Evolutionary conservation across 2,113 vertebrate genomes (phyloP).

Genomic region (Beaufortia kweichowensis): DNA sequence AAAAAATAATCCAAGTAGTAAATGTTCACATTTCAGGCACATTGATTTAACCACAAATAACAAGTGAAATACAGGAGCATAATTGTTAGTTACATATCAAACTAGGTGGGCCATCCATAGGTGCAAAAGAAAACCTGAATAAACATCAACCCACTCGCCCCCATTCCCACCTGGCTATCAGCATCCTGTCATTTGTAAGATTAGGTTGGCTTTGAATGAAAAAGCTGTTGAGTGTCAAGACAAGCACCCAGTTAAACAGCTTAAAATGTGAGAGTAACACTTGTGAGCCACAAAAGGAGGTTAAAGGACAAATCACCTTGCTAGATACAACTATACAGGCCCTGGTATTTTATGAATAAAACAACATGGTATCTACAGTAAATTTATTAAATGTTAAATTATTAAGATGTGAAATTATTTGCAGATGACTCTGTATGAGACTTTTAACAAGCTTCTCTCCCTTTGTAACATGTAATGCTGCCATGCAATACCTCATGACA

Average conservation of each 20-base stretch:
- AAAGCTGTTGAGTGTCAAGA: constrained; percentile 44
- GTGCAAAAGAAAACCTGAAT: constrained; percentile 43
- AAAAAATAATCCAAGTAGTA: constrained; percentile 39
- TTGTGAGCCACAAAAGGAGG: constrained; percentile 34
- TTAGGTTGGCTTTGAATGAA: neutral
- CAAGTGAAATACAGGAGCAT: neutral
- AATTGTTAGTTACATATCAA: neutral
- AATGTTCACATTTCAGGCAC: neutral
- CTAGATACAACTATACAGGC: constrained; percentile 1
- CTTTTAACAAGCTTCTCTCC: too few species aligned
- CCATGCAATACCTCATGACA: too few species aligned
- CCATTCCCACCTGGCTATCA: constrained; percentile 49
- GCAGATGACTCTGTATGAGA: neutral
- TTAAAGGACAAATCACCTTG: constrained; percentile 28
- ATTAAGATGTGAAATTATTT: too few species aligned
- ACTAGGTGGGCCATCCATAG: constrained; percentile 13
- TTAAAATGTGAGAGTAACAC: constrained; percentile 42
- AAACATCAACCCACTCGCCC: constrained; percentile 38
- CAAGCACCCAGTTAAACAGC: constrained; percentile 42
- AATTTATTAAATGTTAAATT: neutral
- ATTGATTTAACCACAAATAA: neutral
- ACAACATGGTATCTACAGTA: neutral
- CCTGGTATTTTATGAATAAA: neutral
- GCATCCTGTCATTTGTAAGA: constrained; percentile 44
- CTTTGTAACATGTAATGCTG: too few species aligned